Evolutionary conservation across 2,888 invertebrate species (phyloP).

Genomic region (Nymphalis urticae): DNA sequence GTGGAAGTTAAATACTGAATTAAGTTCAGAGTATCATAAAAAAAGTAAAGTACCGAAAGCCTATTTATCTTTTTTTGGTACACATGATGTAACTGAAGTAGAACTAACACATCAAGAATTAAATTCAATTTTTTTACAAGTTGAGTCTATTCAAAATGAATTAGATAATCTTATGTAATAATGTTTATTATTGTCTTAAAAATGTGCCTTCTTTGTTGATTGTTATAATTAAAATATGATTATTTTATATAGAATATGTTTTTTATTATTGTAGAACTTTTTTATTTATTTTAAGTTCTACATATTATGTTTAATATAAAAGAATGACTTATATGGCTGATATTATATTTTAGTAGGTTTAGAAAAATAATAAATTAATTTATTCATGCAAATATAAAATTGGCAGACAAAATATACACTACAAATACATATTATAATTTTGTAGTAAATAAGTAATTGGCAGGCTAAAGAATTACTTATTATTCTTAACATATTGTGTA

Average conservation of each 20-base stretch:
- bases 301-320: too few relatives aligned
- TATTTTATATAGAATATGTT: conserved; percentile 7
- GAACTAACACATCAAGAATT: conserved; percentile 71
- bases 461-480: too few relatives aligned
- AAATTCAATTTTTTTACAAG: conserved; percentile 67
- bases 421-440: too few relatives aligned
- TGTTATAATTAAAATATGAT: conserved; percentile 23
- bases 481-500: too few relatives aligned
- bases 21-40: conserved; percentile 69
- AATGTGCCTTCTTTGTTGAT: conserved; percentile 36
- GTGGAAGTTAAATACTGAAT: conserved; percentile 71
- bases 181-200: conserved; percentile 14
- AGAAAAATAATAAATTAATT: too few relatives aligned
- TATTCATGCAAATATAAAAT: too few relatives aligned
- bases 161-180: conserved; percentile 62
- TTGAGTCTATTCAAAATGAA: conserved; percentile 73
- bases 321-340: too few relatives aligned
- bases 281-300: too few relatives aligned
- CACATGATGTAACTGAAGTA: conserved; percentile 53
- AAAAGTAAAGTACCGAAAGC: conserved; percentile 70
- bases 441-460: too few relatives aligned
- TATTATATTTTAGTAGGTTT: too few relatives aligned
- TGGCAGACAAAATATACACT: too few relatives aligned
- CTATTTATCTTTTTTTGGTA: conserved; percentile 53
- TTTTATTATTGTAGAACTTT: neutral